Evolutionary conservation across 2,888 invertebrate genomes (phyloP).

Genomic region (Argyra leucocephala): DNA sequence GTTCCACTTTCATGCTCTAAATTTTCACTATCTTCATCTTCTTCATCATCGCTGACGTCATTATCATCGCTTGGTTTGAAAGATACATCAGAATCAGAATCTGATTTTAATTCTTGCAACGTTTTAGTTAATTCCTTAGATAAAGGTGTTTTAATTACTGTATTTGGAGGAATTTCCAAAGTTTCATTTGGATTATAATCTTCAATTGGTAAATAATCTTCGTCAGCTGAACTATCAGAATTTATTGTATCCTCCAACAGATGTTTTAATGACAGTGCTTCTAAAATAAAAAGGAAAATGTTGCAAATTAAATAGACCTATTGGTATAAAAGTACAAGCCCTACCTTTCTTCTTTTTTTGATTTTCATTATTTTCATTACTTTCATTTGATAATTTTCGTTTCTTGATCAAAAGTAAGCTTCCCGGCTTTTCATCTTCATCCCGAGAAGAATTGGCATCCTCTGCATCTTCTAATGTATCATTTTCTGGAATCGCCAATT

Average conservation of each 20-base stretch:
- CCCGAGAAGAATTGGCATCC: not conserved
- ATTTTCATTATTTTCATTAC: conserved; percentile 7
- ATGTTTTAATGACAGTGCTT: not conserved
- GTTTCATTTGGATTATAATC: conserved; percentile 6
- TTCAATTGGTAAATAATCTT: not conserved
- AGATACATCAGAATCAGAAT: conserved; percentile 1
- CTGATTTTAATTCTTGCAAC: not conserved
- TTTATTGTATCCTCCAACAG: not conserved
- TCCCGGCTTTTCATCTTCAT: conserved; percentile 14
- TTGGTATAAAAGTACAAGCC: conserved; percentile 17
- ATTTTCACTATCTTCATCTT: conserved; percentile 20
- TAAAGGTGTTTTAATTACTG: not conserved
- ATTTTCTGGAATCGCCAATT: conserved; percentile 19
- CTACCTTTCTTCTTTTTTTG: conserved; percentile 15
- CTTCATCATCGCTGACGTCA: conserved; percentile 17
- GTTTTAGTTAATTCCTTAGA: not conserved
- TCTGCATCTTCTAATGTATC: conserved; percentile 13
- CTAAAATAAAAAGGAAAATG: not conserved
- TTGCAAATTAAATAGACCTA: not conserved
- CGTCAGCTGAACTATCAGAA: not conserved
- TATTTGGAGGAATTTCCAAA: not conserved
- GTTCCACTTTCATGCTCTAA: not conserved
- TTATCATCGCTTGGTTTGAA: not conserved
- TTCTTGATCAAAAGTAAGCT: conserved; percentile 21
- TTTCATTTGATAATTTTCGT: conserved; percentile 13